Evolutionary conservation across 2,888 invertebrate species (phyloP).

Genomic region (Tenthredo amoena): DNA sequence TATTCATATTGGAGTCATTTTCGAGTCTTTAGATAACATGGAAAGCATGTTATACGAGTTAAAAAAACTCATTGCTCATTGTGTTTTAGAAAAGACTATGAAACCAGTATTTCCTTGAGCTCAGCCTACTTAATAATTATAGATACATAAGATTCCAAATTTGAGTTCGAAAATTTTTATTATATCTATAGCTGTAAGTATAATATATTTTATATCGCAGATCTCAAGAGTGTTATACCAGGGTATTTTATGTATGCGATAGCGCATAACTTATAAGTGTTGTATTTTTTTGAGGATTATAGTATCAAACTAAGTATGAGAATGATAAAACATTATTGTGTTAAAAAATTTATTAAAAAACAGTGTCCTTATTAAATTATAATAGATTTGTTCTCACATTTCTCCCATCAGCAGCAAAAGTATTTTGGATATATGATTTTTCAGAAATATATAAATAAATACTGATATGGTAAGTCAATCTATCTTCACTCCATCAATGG

Average conservation of each 20-base stretch:
- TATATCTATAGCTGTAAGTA: slow-evolving; percentile 26
- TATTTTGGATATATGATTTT: slow-evolving; percentile 23
- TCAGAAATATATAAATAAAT: slow-evolving; percentile 28
- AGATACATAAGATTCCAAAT: slow-evolving; percentile 4
- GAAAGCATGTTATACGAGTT: not conserved
- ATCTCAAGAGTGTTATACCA: slow-evolving; percentile 52
- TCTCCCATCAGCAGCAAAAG: not conserved
- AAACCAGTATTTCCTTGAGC: not conserved
- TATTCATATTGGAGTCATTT: slow-evolving; percentile 1
- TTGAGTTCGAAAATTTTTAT: slow-evolving; percentile 13
- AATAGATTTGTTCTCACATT: slow-evolving; percentile 15
- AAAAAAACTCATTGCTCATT: slow-evolving; percentile 15
- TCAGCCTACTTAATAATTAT: slow-evolving; percentile 33
- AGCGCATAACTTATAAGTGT: not conserved
- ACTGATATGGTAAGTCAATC: slow-evolving; percentile 33
- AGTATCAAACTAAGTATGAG: not conserved
- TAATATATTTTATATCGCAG: slow-evolving; percentile 51
- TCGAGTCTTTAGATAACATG: not conserved
- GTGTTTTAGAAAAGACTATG: slow-evolving; percentile 4
- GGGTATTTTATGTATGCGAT: slow-evolving; percentile 34
- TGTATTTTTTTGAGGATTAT: not conserved
- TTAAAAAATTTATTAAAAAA: slow-evolving; percentile 28
- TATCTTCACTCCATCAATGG: not conserved
- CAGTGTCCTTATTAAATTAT: slow-evolving; percentile 43
- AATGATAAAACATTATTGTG: not conserved